phyloP scores from a whole-genome alignment of 2,797 vertebrate species.

The Iguana delicatissima region DNA sequence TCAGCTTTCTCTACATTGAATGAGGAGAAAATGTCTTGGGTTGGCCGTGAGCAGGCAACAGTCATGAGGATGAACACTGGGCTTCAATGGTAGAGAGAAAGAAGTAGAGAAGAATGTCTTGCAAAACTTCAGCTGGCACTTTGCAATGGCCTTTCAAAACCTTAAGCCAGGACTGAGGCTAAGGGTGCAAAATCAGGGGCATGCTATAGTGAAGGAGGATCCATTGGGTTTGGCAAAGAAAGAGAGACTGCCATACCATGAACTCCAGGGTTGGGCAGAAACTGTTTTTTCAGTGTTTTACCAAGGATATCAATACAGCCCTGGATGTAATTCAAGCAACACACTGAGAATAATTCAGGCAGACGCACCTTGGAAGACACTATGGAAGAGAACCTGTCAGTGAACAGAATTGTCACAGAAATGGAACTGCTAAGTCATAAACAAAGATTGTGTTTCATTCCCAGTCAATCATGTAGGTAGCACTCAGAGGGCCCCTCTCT shows the following conservation, averaged over 20 bases:
- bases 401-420: background rate
- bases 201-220: background rate
- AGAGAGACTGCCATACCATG: background rate
- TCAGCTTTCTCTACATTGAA: background rate
- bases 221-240: background rate
- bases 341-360: background rate
- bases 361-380: background rate
- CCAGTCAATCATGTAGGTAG: background rate
- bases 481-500: background rate
- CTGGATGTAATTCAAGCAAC: background rate
- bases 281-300: background rate
- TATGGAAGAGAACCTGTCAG: background rate
- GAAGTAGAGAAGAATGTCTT: background rate
- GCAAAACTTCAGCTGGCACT: background rate
- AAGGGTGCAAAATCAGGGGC: background rate
- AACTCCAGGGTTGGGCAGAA: background rate
- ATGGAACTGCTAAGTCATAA: background rate
- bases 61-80: too few species aligned
- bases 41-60: background rate
- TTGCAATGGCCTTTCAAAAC: too few species aligned
- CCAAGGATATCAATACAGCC: background rate
- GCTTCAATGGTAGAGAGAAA: background rate
- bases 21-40: background rate
- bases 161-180: background rate
- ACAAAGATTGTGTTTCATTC: background rate